Evolutionary conservation across 2,113 vertebrate species (phyloP), one percentile per base, ranked within the genome.

Genomic region (Microcebus lehilahytsara): DNA sequence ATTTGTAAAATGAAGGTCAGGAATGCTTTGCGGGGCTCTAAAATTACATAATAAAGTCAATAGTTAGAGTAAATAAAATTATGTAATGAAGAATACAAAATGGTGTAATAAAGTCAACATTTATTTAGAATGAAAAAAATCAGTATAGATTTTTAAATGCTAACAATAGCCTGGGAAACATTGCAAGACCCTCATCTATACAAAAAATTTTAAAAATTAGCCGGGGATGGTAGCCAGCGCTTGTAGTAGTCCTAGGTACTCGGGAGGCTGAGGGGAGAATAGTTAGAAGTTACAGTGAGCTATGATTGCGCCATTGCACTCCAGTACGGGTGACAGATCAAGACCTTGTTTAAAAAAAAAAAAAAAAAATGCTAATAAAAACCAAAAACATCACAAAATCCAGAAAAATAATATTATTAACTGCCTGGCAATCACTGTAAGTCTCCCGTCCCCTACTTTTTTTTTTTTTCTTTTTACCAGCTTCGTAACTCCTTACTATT

Each of bases 141-240:
- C 51, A 92, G 64, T 62, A 51, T 19, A 42, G 37, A 40, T 77
- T 97, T 97, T 91, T 4, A 91, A 91, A 93, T 91, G 62, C 75
- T 40, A 34, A 93, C n/a, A 93, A 96, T 85, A 49, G 27, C 42
- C 27, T 64, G 25, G 62, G 62, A 11, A 64, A 30, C 27, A 30
- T 30, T 30, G 25, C 62, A 64, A 64, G 62, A 64, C 62, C 62
- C 62, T 64, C 62, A 64, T 30, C 62, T 64, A 1, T 30, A 64
- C 62, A 30, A 30, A 27, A 64, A 13, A 64, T 12, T 64, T 64
- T 12, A 30, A 62, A 62, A 64, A 64, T 30, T 64, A 30, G 25
- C 62, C 11, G 1, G 62, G 62, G 27, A 64, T 64, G 27, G 9
- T 30, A 27, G 62, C 25, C 62, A 64, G 62, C 27, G 27, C 62